Percentiles rank a stretch among this genome's conserved stretches.
phyloP scores from a whole-genome alignment of 2,888 invertebrate genomes.

The Neelides folsomi region DNA sequence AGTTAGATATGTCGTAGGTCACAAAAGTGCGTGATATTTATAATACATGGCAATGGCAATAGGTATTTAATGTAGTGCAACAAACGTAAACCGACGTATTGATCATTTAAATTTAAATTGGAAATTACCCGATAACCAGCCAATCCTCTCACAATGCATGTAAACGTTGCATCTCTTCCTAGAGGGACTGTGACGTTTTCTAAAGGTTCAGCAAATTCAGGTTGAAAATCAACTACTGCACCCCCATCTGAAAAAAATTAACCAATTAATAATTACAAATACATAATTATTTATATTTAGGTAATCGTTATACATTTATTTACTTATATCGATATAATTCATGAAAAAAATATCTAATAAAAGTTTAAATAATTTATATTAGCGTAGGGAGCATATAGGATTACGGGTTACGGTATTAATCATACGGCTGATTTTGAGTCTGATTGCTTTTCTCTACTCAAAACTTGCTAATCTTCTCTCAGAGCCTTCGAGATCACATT shows the following conservation, averaged over 20 bases:
- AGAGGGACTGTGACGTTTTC: constrained; percentile 70
- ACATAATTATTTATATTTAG: neutral
- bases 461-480: too few relatives aligned
- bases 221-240: constrained; percentile 46
- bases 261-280: neutral
- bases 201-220: constrained; percentile 70
- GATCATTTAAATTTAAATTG: neutral
- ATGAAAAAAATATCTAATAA: too few relatives aligned
- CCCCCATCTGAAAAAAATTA: constrained; percentile 16
- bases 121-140: constrained; percentile 72
- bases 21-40: too few relatives aligned
- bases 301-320: too few relatives aligned
- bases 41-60: too few relatives aligned
- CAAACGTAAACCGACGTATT: too few relatives aligned
- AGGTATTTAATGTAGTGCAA: too few relatives aligned
- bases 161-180: constrained; percentile 74
- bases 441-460: too few relatives aligned
- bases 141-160: constrained; percentile 70
- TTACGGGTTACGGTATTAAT: too few relatives aligned
- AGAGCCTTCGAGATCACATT: constrained; percentile 1
- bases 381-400: neutral
- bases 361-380: neutral
- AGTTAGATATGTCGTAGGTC: too few relatives aligned
- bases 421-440: too few relatives aligned
- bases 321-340: too few relatives aligned